phyloP scores from a whole-genome alignment of 2,797 vertebrate species.

The Micrastur ruficollis region DNA sequence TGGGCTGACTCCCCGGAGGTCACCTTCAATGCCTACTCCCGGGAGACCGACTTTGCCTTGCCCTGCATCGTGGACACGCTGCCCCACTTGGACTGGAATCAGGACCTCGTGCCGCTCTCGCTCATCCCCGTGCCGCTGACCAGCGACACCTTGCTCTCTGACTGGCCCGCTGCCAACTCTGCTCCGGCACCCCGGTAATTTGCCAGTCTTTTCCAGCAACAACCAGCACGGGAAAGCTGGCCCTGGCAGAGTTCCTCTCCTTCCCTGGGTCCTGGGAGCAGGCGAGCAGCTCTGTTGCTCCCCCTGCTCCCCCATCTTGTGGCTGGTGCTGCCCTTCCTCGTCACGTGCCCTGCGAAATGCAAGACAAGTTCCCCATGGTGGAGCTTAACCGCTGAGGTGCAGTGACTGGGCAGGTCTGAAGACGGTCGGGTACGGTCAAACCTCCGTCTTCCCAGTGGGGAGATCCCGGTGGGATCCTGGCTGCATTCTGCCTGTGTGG shows the following conservation, averaged over 20 bases:
- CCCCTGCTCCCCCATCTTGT: fast-evolving
- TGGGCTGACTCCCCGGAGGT: conserved; percentile 93
- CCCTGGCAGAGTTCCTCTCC: fast-evolving
- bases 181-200: conserved; percentile 89
- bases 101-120: conserved; percentile 92
- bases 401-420: background rate
- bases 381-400: background rate
- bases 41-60: conserved; percentile 91
- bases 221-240: fast-evolving
- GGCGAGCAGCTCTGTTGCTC: background rate
- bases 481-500: fast-evolving
- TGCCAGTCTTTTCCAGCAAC: fast-evolving
- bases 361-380: fast-evolving
- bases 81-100: conserved; percentile 95
- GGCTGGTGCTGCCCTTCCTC: background rate
- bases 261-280: background rate
- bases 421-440: fast-evolving
- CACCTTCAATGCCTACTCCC: conserved; percentile 91
- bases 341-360: fast-evolving
- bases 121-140: conserved; percentile 92
- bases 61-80: conserved; percentile 93
- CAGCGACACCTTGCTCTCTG: conserved; percentile 87
- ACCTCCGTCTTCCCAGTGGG: fast-evolving
- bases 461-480: background rate
- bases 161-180: conserved; percentile 85